Conservation (phyloP, 2,113 vertebrate species). For the Larimichthys polyactis region DNA sequence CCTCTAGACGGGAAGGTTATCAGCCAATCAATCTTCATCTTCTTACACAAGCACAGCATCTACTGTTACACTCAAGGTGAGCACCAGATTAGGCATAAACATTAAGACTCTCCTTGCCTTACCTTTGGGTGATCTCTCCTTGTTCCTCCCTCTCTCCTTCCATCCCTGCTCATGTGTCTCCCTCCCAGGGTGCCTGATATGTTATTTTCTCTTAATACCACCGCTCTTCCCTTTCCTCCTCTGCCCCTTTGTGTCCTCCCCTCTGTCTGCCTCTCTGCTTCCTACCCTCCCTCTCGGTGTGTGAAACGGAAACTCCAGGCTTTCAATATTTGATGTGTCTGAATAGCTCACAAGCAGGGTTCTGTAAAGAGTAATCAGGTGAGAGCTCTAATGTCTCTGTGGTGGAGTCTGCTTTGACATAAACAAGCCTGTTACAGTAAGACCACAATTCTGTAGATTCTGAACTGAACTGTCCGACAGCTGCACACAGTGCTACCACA, state of each 20-base stretch:
- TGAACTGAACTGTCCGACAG: not conserved
- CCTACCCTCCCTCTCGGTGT: conserved; percentile 36
- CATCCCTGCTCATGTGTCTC: conserved; percentile 63
- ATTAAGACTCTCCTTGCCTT: conserved; percentile 46
- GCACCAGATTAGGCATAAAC: conserved; percentile 34
- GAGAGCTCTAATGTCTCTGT: conserved; percentile 71
- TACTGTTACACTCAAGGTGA: conserved; percentile 55
- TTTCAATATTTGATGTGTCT: conserved; percentile 86
- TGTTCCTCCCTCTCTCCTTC: conserved; percentile 65
- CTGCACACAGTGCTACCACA: not conserved
- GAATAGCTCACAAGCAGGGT: conserved; percentile 85
- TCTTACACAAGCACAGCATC: conserved; percentile 47
- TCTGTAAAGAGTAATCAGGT: conserved; percentile 79
- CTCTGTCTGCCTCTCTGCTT: conserved; percentile 19
- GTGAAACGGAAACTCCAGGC: conserved; percentile 83
- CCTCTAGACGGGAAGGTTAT: conserved; percentile 61
- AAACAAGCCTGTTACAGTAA: conserved; percentile 17
- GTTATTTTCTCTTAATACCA: conserved; percentile 59
- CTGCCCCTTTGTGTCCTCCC: not conserved
- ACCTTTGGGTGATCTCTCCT: conserved; percentile 58
- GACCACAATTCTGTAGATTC: not conserved
- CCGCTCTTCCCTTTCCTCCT: conserved; percentile 33
- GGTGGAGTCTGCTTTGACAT: conserved; percentile 52
- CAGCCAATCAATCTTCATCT: conserved; percentile 54
- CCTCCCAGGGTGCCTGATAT: conserved; percentile 64